phyloP scores from a whole-genome alignment of 2,888 invertebrate species.

The Prosapia bicincta region DNA sequence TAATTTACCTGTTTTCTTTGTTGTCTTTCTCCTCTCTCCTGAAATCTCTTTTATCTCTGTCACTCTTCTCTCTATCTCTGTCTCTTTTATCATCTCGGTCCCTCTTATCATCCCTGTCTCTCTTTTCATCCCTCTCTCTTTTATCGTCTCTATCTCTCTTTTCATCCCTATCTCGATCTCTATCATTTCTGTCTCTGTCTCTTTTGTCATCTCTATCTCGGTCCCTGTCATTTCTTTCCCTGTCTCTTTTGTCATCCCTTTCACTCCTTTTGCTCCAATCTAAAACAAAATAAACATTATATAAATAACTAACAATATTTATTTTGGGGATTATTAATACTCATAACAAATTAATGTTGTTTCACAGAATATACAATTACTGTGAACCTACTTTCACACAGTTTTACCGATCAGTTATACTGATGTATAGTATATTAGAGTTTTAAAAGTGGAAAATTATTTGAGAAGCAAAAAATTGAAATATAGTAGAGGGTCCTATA shows the following conservation, averaged over 20 bases:
- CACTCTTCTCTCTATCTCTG: constrained; percentile 32
- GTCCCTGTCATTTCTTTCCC: constrained; percentile 39
- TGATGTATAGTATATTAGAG: too few relatives aligned
- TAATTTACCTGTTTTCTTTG: constrained; percentile 6
- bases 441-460: too few relatives aligned
- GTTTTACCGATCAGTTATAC: too few relatives aligned
- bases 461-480: too few relatives aligned
- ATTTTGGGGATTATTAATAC: too few relatives aligned
- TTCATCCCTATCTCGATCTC: constrained; percentile 35
- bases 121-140: constrained; percentile 5
- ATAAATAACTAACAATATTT: too few relatives aligned
- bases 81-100: constrained; percentile 38
- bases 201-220: constrained; percentile 20
- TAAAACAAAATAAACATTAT: neutral
- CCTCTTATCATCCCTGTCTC: constrained; percentile 43
- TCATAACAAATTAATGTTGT: too few relatives aligned
- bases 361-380: too few relatives aligned
- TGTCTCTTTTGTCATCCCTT: constrained; percentile 38
- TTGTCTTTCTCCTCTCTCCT: neutral
- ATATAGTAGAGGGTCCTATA: too few relatives aligned
- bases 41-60: constrained; percentile 33
- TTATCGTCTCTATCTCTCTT: neutral
- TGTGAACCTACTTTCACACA: too few relatives aligned
- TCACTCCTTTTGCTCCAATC: neutral
- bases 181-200: neutral